Base-by-base conservation (phyloP, 2,888 invertebrate species). In the Harpagoxenus sublaevis region DNA sequence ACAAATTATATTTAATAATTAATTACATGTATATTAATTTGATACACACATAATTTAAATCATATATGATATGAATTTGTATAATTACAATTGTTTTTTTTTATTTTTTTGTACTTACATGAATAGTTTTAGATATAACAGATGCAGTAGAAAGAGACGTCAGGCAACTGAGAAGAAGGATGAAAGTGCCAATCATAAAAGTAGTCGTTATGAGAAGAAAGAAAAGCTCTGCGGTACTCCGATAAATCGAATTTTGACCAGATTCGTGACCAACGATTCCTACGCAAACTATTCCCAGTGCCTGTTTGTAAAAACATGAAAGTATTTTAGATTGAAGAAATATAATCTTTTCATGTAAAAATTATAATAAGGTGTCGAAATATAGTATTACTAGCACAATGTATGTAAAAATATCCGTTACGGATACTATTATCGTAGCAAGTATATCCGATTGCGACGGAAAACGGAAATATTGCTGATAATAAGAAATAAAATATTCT, bases 131-230 rank as follows among this genome's bases (percentile, higher is more conserved):
- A 1, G 98, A 96, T 92, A 98, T 97, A 90, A 98, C 97, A 51
- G 97, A 97, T n/a, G 98, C 97, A 0, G 98, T 97, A 23, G 98
- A 97, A 71, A 98, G 95, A 1, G 98, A 98, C 48, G 97, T 95
- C n/a, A 98, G 91, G 90, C 97, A 98, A 0, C 98, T 96, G 5
- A 97, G 92, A 60, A 98, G 95, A 62, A 98, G 94, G 88, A 98
- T 96, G 92, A 97, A 97, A 35, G 98, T 98, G 75, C 97, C 97
- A 86, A 98, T 97, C 94, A 98, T 96, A 93, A 98, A 98, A 23
- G 98, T 96, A 0, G 97, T 97, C 0, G 97, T 96, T 94, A 98
- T 97, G 83, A 98, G 95, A 45, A 98, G 95, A 94, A 97, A 97
- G 95, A 98, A 98, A 31, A 97, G 95, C 92, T 97, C 97, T 0